These are phyloP conservation scores for Merodon equestris DNA, from an alignment of 2,888 invertebrate species.

Conservation along the genomic window DNA sequence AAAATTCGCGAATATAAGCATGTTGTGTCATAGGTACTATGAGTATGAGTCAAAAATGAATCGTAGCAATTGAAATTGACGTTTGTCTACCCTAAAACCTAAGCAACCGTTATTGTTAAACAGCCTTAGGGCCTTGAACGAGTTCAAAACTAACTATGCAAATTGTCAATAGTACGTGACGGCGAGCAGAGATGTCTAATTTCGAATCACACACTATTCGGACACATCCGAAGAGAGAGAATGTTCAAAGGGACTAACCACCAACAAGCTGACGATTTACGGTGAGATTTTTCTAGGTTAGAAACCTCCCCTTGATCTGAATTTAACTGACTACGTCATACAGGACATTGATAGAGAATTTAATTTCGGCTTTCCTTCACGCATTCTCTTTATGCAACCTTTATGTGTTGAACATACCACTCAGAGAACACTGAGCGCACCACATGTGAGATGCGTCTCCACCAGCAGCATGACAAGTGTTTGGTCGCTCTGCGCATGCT, in stretches of 20 bases:
- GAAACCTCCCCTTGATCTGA: constrained; percentile 67
- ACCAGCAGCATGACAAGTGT: constrained; percentile 34
- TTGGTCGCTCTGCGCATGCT: constrained; percentile 55
- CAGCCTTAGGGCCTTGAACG: no score
- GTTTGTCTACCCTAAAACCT: no score
- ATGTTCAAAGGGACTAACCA: constrained; percentile 38
- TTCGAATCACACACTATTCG: constrained; percentile 36
- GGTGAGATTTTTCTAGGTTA: constrained; percentile 69
- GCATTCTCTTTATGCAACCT: neutral
- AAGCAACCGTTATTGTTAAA: no score
- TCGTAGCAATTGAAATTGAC: no score
- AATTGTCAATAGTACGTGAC: no score
- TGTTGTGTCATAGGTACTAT: constrained; percentile 53
- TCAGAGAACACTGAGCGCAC: constrained; percentile 1
- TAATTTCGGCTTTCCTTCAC: neutral
- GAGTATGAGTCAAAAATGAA: constrained; percentile 39
- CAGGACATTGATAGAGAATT: constrained; percentile 63
- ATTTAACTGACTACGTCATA: constrained; percentile 63
- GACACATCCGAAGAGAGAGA: constrained; percentile 38
- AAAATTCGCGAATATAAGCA: constrained; percentile 51
- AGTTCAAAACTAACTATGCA: no score
- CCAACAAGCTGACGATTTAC: constrained; percentile 28
- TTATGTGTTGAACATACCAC: constrained; percentile 11
- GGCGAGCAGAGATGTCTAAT: neutral
- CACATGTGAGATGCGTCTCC: constrained; percentile 10